Percentiles rank a stretch among this genome's conserved stretches.
Evolutionary conservation across 2,888 invertebrate genomes (phyloP).

Genomic region (Cheilosia variabilis): DNA sequence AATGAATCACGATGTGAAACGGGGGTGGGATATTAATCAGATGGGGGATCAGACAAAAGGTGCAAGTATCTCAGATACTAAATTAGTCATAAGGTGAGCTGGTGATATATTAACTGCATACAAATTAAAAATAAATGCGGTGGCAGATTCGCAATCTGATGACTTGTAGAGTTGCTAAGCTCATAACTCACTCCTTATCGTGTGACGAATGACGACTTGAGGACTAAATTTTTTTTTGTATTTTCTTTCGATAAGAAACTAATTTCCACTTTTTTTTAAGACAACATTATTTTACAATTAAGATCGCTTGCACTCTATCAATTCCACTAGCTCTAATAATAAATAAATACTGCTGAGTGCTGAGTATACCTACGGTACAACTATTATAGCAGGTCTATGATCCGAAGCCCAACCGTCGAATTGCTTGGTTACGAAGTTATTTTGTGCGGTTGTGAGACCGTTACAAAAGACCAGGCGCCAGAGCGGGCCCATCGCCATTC

Average conservation of each 20-base stretch:
- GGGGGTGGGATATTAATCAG: conserved; percentile 30
- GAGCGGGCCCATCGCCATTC: no score
- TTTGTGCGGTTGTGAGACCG: no score
- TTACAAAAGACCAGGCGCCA: no score
- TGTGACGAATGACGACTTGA: conserved; percentile 18
- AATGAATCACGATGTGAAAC: conserved; percentile 52
- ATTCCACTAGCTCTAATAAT: background rate
- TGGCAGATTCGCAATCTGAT: conserved; percentile 44
- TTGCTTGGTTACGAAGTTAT: no score
- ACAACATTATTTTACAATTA: conserved; percentile 23
- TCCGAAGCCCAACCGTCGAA: no score
- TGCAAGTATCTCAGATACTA: conserved; percentile 32
- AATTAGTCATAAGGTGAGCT: conserved; percentile 52
- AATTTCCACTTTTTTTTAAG: background rate
- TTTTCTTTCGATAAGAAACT: conserved; percentile 20
- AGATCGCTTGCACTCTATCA: conserved; percentile 26
- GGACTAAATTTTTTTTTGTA: background rate
- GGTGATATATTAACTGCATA: conserved; percentile 4
- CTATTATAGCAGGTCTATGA: background rate
- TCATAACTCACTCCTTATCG: conserved; percentile 15
- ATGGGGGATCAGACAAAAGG: conserved; percentile 43
- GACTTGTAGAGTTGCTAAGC: conserved; percentile 41
- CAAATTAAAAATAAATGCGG: conserved; percentile 16
- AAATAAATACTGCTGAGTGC: background rate
- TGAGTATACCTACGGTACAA: background rate